Evolutionary conservation across 2,888 invertebrate species (phyloP).

Genomic region (Morpho helenor): DNA sequence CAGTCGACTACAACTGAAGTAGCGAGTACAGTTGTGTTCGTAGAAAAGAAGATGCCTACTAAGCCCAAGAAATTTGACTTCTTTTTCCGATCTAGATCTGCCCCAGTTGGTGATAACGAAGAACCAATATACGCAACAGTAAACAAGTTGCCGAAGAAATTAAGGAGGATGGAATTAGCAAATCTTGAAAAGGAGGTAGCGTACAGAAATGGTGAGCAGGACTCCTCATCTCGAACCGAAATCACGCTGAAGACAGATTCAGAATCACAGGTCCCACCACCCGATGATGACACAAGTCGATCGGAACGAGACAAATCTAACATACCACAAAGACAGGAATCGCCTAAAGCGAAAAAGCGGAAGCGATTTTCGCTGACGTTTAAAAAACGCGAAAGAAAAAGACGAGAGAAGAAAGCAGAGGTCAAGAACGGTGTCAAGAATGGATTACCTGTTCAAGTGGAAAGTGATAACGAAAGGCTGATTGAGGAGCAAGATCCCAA

Average conservation of each 20-base stretch:
- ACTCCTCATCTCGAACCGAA: constrained; percentile 65
- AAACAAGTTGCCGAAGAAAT: constrained; percentile 71
- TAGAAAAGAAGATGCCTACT: constrained; percentile 68
- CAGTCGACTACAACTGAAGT: constrained; percentile 73
- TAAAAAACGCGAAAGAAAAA: constrained; percentile 69
- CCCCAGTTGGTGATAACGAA: constrained; percentile 70
- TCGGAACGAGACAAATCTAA: constrained; percentile 67
- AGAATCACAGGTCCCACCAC: constrained; percentile 60
- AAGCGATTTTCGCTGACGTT: constrained; percentile 70
- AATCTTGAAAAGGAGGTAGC: constrained; percentile 72
- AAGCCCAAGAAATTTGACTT: constrained; percentile 71
- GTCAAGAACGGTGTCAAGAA: constrained; percentile 58
- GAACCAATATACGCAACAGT: constrained; percentile 76
- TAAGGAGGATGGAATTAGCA: constrained; percentile 67
- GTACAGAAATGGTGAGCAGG: constrained; percentile 61
- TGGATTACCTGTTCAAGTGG: constrained; percentile 49
- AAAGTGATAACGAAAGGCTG: constrained; percentile 69
- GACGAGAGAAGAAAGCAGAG: constrained; percentile 66
- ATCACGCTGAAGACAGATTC: constrained; percentile 65
- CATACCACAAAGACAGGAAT: constrained; percentile 58
- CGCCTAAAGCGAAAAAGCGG: constrained; percentile 69
- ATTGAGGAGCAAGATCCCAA: constrained; percentile 61
- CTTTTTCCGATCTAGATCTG: constrained; percentile 73
- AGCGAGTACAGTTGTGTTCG: constrained; percentile 73
- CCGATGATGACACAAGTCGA: constrained; percentile 69